Evolutionary conservation across 1,140 invertebrate genomes (phyloP), one percentile per base, ranked within the genome.

Genomic region (Pentalonia nigronervosa): DNA sequence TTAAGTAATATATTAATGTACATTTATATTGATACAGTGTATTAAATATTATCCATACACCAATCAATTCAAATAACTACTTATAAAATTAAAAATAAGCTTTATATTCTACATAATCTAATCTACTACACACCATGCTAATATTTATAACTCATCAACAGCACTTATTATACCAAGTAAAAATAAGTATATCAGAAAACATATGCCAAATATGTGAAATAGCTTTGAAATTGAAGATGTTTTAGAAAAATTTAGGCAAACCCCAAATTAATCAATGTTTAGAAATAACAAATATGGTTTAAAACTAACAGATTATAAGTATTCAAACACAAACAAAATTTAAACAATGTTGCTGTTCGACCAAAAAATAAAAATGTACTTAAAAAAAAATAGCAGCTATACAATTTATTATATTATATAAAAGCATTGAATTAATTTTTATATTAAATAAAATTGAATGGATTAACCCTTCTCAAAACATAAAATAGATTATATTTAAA

Each of bases 101-200:
- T 81, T 81, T 81, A n/a, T 47, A 48, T 14, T 81, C 17, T 91
- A 83, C 8, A 50, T 50, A 90, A 81, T 81, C n/a, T 50, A 90
- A 83, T 48, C n/a, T 91, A 91, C 67, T n/a, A 76, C 45, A 92
- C 48, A 53, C 34, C 91, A 93, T 93, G 91, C 91, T 56, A 76
- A 91, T 83, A 81, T 47, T 83, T 48, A 76, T 76, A 53, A 89
- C 34, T 89, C 41, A 50, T 56, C 34, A 36, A 67, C 23, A 67
- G 36, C 53, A 67, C 11, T 60, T 60, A 67, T 9, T n/a, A 90
- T 41, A 53, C 2, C 3, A 67, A 60, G 25, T 30, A 90, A n/a
- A 90, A 90, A 60, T 60, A 41, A 30, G 20, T n/a, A 25, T 67
- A 56, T 90, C 36, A 90, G 89, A 90, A 90, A 90, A 7, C 23